A percentile compares a stretch with the other conserved stretches of the same genome.
Conservation (phyloP, 2,113 vertebrate genomes). For the Thymallus thymallus region DNA sequence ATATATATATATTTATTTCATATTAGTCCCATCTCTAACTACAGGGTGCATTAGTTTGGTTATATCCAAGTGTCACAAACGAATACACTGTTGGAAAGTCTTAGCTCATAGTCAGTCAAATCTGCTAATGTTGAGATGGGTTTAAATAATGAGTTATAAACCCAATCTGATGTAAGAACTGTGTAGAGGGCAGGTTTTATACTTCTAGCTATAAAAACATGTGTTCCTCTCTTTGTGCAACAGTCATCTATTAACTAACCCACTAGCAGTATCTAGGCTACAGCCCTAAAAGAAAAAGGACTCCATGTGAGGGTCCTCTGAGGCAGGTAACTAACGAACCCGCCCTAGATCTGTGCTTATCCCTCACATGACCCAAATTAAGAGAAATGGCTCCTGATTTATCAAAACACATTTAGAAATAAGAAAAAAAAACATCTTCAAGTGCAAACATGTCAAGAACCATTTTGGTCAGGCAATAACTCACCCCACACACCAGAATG, state of each 20-base stretch:
- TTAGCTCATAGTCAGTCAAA: no score
- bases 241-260: not conserved
- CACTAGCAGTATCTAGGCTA: not conserved
- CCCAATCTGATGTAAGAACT: not conserved
- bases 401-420: not conserved
- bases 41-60: not conserved
- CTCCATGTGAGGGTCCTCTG: not conserved
- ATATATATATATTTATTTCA: not conserved
- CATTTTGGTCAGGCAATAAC: not conserved
- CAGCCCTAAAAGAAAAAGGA: not conserved
- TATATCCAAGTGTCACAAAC: no score
- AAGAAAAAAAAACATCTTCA: not conserved
- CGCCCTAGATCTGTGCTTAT: not conserved
- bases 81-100: no score
- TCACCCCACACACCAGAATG: not conserved
- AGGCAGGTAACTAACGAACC: no score
- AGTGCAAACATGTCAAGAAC: not conserved
- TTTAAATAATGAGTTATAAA: not conserved
- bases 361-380: not conserved
- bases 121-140: not conserved
- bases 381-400: not conserved
- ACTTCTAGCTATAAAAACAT: not conserved
- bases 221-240: not conserved
- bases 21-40: not conserved
- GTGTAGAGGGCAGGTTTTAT: not conserved